A percentile compares a stretch with the other conserved stretches of the same genome.
These are phyloP conservation scores for Kryptolebias marmoratus DNA, from an alignment of 2,113 vertebrate genomes.

Conservation along the genomic window DNA sequence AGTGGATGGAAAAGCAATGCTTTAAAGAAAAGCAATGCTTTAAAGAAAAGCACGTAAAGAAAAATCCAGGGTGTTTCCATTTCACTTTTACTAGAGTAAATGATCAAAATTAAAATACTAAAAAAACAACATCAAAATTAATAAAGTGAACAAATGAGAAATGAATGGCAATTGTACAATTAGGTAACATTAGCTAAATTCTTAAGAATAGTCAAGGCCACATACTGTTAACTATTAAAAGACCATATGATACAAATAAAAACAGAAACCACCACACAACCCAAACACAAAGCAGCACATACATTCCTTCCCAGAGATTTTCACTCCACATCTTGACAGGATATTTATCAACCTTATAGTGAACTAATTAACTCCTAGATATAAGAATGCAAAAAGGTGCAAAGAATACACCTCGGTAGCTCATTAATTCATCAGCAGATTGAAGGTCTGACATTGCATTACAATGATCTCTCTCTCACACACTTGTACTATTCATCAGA, in stretches of 20 bases:
- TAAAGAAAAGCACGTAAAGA: not conserved
- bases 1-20: not conserved
- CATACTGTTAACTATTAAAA: no score
- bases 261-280: not conserved
- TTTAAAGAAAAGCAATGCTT: not conserved
- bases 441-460: constrained; percentile 40
- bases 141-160: not conserved
- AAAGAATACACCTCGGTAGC: constrained; percentile 39
- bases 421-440: constrained; percentile 55
- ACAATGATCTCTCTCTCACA: constrained; percentile 25
- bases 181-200: no score
- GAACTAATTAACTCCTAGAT: constrained; percentile 41
- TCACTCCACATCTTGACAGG: constrained; percentile 1
- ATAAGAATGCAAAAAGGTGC: constrained; percentile 21
- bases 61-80: not conserved
- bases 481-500: constrained; percentile 33
- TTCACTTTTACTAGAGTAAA: not conserved
- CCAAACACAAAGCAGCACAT: not conserved
- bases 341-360: constrained; percentile 36
- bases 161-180: not conserved
- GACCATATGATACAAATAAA: not conserved
- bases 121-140: not conserved
- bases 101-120: constrained; percentile 5
- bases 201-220: no score
- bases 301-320: not conserved